Conservation (phyloP, 2,888 invertebrate species). For the Rhagium mordax region DNA sequence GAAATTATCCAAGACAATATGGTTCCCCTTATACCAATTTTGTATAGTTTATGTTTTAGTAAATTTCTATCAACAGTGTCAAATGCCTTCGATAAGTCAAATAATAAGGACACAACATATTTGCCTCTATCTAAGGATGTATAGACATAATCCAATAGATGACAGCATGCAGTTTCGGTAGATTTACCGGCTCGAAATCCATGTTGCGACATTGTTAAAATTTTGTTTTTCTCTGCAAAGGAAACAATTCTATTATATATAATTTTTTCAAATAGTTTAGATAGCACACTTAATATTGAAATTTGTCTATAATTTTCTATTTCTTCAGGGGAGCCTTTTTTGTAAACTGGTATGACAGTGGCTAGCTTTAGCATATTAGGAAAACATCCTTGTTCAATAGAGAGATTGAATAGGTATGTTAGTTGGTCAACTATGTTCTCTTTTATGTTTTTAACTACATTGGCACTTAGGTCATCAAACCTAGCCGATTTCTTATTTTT, state of each 20-base stretch:
- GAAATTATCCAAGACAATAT: constrained; percentile 2
- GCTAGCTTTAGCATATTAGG: not conserved
- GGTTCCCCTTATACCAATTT: not conserved
- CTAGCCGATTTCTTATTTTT: constrained; percentile 8
- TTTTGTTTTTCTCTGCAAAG: constrained; percentile 2
- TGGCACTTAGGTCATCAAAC: not conserved
- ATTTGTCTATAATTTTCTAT: constrained; percentile 13
- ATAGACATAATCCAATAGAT: not conserved
- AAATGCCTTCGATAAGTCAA: not conserved
- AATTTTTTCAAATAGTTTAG: constrained; percentile 2
- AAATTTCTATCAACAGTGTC: not conserved
- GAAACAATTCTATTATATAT: not conserved
- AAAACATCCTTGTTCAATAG: not conserved
- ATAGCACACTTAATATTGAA: not conserved
- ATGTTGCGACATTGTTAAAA: not conserved
- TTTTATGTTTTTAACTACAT: not conserved
- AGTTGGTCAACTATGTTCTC: not conserved
- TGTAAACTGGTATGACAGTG: not conserved
- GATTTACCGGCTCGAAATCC: not conserved
- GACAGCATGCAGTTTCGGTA: not conserved
- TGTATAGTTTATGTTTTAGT: not conserved
- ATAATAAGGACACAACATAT: not conserved
- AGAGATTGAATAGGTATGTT: not conserved
- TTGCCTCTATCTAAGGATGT: not conserved
- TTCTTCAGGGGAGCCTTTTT: not conserved